Conservation (phyloP, 37 sponge, comb jelly and placozoan genomes). For the Chondrilla cf. caribensis region DNA sequence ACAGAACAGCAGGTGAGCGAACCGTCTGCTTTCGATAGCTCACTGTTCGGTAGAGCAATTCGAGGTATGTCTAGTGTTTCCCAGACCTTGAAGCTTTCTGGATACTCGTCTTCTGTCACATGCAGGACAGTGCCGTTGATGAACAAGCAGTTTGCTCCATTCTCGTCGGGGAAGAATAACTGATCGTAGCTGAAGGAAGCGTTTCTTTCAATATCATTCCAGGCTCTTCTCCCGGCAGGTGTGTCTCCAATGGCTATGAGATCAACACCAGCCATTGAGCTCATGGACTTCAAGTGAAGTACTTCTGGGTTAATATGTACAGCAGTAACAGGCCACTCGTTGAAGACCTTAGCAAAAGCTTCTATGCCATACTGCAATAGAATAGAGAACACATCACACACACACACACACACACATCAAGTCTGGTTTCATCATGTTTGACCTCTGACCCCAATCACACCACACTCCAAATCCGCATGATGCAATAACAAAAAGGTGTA, state of each 20-base stretch:
- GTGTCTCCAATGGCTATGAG: conserved; percentile 59
- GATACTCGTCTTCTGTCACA: conserved; percentile 47
- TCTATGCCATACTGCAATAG: conserved; percentile 51
- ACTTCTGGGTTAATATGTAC: conserved; percentile 40
- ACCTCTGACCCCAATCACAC: too few species aligned
- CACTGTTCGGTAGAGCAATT: conserved; percentile 46
- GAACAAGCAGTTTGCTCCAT: conserved; percentile 75
- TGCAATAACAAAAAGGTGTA: too few species aligned
- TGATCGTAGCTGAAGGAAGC: conserved; percentile 54
- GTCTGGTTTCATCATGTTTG: too few species aligned
- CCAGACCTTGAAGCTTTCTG: conserved; percentile 52
- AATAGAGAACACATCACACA: background rate
- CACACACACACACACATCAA: background rate
- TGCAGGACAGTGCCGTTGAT: conserved; percentile 69
- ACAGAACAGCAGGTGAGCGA: conserved; percentile 73
- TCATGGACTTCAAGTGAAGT: conserved; percentile 80
- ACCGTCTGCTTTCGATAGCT: conserved; percentile 73
- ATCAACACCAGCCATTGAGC: conserved; percentile 68
- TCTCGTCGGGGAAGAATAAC: conserved; percentile 55
- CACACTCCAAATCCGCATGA: too few species aligned
- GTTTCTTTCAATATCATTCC: conserved; percentile 44
- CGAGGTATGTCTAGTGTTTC: conserved; percentile 49
- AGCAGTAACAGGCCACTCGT: conserved; percentile 44
- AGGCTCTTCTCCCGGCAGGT: conserved; percentile 40
- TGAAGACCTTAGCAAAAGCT: conserved; percentile 53